phyloP scores from a whole-genome alignment of 2,888 invertebrate genomes.

The Nephrocerus scutellatus region DNA sequence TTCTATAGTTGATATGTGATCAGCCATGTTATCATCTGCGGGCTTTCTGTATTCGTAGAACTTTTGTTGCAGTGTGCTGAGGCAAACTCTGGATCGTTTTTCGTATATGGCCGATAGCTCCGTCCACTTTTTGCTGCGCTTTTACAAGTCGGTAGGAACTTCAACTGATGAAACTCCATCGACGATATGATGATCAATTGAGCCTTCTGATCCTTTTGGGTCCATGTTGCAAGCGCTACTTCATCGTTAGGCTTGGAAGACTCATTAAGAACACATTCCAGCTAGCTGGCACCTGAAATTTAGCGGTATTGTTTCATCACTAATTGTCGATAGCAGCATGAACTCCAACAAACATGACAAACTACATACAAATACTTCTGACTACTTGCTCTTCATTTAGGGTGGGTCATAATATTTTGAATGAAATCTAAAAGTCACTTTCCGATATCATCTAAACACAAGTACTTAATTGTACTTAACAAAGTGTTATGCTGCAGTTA shows the following conservation, averaged over 20 bases:
- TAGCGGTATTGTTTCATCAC: no score
- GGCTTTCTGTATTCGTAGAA: slow-evolving; percentile 2
- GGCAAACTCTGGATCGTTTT: background rate
- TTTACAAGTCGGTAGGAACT: background rate
- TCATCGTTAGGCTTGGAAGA: background rate
- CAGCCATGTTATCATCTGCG: background rate
- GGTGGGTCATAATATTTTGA: no score
- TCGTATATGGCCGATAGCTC: slow-evolving; percentile 2
- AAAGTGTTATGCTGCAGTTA: no score
- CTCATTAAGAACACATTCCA: slow-evolving; percentile 1
- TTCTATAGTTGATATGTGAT: background rate
- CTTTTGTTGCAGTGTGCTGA: slow-evolving; percentile 4
- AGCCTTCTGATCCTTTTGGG: slow-evolving; percentile 6
- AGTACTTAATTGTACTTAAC: no score
- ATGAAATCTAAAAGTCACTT: no score
- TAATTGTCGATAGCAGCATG: no score
- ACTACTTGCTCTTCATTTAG: no score
- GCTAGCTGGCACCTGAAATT: slow-evolving; percentile 3
- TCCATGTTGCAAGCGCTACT: background rate
- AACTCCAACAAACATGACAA: no score
- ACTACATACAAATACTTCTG: no score
- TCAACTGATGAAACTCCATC: background rate
- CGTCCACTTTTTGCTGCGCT: slow-evolving; percentile 2
- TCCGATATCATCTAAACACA: no score
- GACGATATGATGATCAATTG: no score